Evolutionary conservation across 2,113 vertebrate genomes (phyloP), one percentile per base, ranked within the genome.

Genomic region (Litocranius walleri): DNA sequence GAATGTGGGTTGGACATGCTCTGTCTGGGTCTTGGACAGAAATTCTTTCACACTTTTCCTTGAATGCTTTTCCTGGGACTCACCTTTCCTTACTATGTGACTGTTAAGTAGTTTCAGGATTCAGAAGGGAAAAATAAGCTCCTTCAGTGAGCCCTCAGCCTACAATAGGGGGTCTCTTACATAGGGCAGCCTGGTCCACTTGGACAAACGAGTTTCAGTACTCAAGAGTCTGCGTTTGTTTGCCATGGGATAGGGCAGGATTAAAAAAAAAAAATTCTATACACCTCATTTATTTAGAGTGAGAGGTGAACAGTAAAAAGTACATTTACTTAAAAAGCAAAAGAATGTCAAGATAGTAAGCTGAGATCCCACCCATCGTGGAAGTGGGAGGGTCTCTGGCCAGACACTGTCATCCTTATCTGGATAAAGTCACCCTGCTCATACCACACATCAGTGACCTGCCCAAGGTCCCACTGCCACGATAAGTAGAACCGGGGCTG

Each of bases 311-410:
- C 0, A 82, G 54, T 40, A 9, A 88, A 97, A 92, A 96, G 94
- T 90, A 88, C 94, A 88, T 96, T 94, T 95, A 74, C 90, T 74
- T 86, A 10, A 77, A 77, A 93, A 94, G 90, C 80, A 62, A 86
- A 91, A 54, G 57, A 90, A 56, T 43, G 71, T 21, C 61, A 89
- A 56, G 93, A 17, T 48, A 54, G 45, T 33, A 80, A 82, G 71
- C 43, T 54, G 88, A 83, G 90, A 13, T 78, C 82, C 56, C 36
- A 45, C 30, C 36, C 25, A 29, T 16, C 21, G 33, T 1, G 7
- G 54, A 56, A 85, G 13, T 14, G 40, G 54, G 15, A 36, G 40
- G 8, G 30, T 78, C 54, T 85, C 87, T 59, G 40, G 29, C 36
- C 88, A 52, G 57, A 45, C 21, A 23, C 7, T 25, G 52, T 56